Evolutionary conservation across 2,797 vertebrate species (phyloP).

Genomic region (Intellagama lesueurii): DNA sequence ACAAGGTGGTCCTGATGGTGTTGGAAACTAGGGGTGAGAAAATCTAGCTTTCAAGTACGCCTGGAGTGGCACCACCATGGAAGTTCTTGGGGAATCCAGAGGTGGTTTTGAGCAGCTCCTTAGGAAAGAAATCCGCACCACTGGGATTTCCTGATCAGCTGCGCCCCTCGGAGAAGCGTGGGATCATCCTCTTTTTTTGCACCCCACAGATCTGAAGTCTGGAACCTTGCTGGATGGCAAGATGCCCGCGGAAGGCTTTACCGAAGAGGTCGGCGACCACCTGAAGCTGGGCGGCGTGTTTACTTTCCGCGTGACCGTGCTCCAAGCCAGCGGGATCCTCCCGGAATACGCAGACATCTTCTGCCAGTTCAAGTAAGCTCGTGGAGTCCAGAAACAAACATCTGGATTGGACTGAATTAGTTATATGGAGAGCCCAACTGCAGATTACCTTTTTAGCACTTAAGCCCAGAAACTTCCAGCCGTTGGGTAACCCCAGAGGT

Average conservation of each 20-base stretch:
- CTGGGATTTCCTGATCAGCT: background rate
- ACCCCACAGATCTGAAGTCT: slow-evolving; percentile 88
- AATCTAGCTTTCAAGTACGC: background rate
- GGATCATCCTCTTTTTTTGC: background rate
- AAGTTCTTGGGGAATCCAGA: background rate
- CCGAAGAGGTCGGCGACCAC: slow-evolving; percentile 85
- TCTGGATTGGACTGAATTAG: background rate
- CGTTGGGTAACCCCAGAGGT: too few species aligned
- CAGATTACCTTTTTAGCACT: too few species aligned
- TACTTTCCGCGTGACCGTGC: slow-evolving; percentile 96
- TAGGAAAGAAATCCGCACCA: background rate
- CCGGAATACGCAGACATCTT: slow-evolving; percentile 97
- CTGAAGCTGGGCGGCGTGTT: slow-evolving; percentile 95
- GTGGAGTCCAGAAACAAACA: background rate
- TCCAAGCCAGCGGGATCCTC: slow-evolving; percentile 92
- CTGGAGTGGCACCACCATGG: too few species aligned
- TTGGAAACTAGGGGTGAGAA: background rate
- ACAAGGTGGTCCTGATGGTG: too few species aligned
- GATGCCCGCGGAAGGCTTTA: slow-evolving; percentile 83
- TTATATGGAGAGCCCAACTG: background rate
- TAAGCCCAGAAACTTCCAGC: too few species aligned
- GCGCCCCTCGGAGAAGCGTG: too few species aligned
- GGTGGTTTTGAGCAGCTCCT: background rate
- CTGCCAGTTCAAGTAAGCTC: slow-evolving; percentile 97
- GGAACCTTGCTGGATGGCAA: slow-evolving; percentile 85